Evolutionary conservation across 2,113 vertebrate species (phyloP), one percentile per base, ranked within the genome.

Genomic region (Hyperoodon ampullatus): DNA sequence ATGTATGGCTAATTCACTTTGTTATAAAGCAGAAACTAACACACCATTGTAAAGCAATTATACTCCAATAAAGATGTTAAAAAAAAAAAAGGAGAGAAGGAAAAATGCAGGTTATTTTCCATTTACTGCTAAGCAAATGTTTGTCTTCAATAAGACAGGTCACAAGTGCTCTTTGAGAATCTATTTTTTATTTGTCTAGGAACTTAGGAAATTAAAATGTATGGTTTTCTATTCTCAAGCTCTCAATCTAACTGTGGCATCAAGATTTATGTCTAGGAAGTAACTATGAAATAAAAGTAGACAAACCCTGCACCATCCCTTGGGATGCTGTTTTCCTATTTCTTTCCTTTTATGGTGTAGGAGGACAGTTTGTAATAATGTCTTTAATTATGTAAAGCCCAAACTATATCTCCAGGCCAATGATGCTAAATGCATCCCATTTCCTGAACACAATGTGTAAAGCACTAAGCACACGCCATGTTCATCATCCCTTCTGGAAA

Each of bases 301-400:
- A 84, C 78, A 58, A 60, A 71, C 78, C 14, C 39, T 78, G 30
- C 60, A n/a, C 5, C 33, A 13, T 66, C 24, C 44, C 35, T 30
- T 15, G 42, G 53, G 53, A n/a, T 65, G 39, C 14, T 80, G 8
- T 84, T 74, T n/a, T 74, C 60, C 77, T 87, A 5, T 53, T 50
- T 87, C 60, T 81, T 92, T 55, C 30, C 16, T 77, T 72, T 60
- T 53, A 82, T 14, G n/a, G 55, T 83, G 81, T 90, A 81, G 70
- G 55, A 87, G 7, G 61, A 35, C 13, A 82, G 70, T 72, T 87
- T 88, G 13, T 53, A 72, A 70, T 24, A 75, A 77, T 7, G 11
- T 65, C 80, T 63, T 78, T 83, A 93, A 91, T 60, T 89, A 78
- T 90, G 78, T 90, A 82, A 96, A 93, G 33, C 44, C 55, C 86